Evolutionary conservation across 2,113 vertebrate species (phyloP), one percentile per base, ranked within the genome.

Genomic region (Corythornis madagascariensis): DNA sequence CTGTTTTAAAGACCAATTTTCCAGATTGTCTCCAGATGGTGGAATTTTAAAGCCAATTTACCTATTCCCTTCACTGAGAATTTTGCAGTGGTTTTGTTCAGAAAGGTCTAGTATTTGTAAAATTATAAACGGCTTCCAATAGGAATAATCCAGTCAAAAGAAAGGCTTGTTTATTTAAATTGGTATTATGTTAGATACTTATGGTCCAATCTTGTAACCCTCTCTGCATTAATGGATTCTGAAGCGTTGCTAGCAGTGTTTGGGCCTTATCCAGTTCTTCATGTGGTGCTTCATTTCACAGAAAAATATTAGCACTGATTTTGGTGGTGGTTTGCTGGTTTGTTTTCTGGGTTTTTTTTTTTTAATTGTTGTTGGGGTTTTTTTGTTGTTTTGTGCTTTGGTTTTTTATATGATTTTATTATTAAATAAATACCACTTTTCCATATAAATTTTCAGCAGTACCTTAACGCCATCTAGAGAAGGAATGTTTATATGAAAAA

Each of bases 41-140:
- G 17, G 66, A 81, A 85, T 94, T 96, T 96, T 94, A 93, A 89
- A 94, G 78, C 72, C 29, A 96, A 66, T 91, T 90, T 90, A 93
- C 91, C 92, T 96, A 56, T 83, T 92, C 63, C 43, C 85, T 83
- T 95, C 67, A 53, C 85, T 95, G 70, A 94, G 73, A 61, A 63
- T 56, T 74, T 64, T 91, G 83, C 48, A 77, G 72, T 69, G 74
- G 43, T 64, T 88, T 94, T 73, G 55, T 40, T 72, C 53, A 90
- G 57, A 88, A 92, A 84, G 24, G 38, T 63, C 50, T 85, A 53
- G 42, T 61, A 60, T 83, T 76, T 71, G 13, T 76, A n/a, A 89
- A 93, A 77, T 59, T 67, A 72, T 40, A 57, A 78, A 78, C 43
- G 28, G 18, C 61, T 82, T 92, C 61, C 66, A 88, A 33, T 11